phyloP scores from a whole-genome alignment of 1,140 invertebrate genomes.

The Trichogramma pretiosum region DNA sequence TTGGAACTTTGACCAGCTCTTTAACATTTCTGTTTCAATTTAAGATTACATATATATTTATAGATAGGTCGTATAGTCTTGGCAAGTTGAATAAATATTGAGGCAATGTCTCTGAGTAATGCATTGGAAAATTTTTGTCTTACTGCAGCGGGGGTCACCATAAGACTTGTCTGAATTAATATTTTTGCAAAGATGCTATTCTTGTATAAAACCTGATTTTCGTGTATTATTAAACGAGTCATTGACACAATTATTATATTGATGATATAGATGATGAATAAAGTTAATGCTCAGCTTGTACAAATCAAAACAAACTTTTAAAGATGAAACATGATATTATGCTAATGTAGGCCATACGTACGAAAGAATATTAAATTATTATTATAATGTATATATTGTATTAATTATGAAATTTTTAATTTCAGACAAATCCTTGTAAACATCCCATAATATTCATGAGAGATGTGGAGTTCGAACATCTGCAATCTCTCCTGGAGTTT shows the following conservation, averaged over 20 bases:
- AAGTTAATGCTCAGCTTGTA: too few species aligned
- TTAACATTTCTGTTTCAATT: too few species aligned
- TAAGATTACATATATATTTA: too few species aligned
- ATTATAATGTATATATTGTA: too few species aligned
- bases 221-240: neutral
- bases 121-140: constrained; percentile 19
- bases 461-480: constrained; percentile 67
- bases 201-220: too few species aligned
- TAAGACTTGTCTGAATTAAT: constrained; percentile 17
- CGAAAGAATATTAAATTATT: too few species aligned
- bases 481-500: constrained; percentile 70
- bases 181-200: too few species aligned
- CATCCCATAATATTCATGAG: constrained; percentile 79
- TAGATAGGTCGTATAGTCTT: constrained; percentile 13
- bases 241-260: neutral
- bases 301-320: too few species aligned
- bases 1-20: too few species aligned
- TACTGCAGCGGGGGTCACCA: constrained; percentile 31
- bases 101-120: constrained; percentile 16
- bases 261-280: too few species aligned
- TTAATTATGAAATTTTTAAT: constrained; percentile 13
- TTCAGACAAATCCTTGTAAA: constrained; percentile 73
- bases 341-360: too few species aligned
- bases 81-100: constrained; percentile 12
- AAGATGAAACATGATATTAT: too few species aligned